Evolutionary conservation across 1,140 invertebrate genomes (phyloP).

Genomic region (Meteorus sp.): DNA sequence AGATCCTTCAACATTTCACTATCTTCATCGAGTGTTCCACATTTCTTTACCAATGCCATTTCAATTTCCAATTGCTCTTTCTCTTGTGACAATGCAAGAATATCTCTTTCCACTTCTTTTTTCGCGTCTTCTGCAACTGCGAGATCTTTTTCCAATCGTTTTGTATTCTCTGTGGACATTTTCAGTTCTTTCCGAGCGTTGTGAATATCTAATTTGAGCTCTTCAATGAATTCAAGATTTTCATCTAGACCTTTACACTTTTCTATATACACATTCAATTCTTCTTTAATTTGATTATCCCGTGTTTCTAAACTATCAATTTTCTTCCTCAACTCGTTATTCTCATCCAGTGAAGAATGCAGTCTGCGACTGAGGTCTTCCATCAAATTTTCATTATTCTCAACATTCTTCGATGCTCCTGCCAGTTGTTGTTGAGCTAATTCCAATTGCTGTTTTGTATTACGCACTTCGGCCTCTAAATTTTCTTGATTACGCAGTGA

Average conservation of each 20-base stretch:
- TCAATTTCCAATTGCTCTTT: slow-evolving; percentile 43
- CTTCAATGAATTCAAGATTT: slow-evolving; percentile 41
- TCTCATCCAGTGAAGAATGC: slow-evolving; percentile 40
- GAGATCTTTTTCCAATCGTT: slow-evolving; percentile 40
- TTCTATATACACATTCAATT: slow-evolving; percentile 37
- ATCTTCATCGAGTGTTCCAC: slow-evolving; percentile 30
- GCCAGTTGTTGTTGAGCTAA: slow-evolving; percentile 34
- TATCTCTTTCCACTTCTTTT: slow-evolving; percentile 41
- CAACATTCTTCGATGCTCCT: slow-evolving; percentile 32
- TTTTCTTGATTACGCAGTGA: slow-evolving; percentile 38
- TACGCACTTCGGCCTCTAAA: slow-evolving; percentile 38
- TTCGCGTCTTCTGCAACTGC: slow-evolving; percentile 31
- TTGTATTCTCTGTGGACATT: slow-evolving; percentile 24
- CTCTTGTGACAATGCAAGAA: slow-evolving; percentile 40
- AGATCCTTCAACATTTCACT: slow-evolving; percentile 37
- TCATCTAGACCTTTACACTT: slow-evolving; percentile 43
- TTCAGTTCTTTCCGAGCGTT: slow-evolving; percentile 38
- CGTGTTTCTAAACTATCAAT: slow-evolving; percentile 37
- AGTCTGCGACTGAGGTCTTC: slow-evolving; percentile 36
- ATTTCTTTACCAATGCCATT: slow-evolving; percentile 31
- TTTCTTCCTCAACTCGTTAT: slow-evolving; percentile 37
- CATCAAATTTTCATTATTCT: slow-evolving; percentile 34
- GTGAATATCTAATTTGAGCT: slow-evolving; percentile 41
- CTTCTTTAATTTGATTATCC: slow-evolving; percentile 37
- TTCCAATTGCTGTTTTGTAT: slow-evolving; percentile 39